These are phyloP conservation scores for Glareola pratincola DNA, from an alignment of 2,113 vertebrate species.

Conservation along the genomic window DNA sequence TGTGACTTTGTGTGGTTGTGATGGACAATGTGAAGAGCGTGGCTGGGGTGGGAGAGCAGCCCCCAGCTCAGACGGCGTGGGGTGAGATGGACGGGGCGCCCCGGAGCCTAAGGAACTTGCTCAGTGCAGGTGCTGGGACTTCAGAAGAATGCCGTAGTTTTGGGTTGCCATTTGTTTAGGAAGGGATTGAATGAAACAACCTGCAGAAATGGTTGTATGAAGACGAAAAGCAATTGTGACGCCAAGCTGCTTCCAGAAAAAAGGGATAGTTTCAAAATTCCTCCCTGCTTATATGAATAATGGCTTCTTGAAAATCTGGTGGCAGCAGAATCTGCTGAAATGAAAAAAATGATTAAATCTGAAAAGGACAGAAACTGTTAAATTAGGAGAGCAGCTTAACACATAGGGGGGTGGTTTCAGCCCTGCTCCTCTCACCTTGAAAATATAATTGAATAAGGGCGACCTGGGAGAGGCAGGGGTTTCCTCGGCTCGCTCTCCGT, in stretches of 20 bases:
- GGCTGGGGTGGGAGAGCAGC: not conserved
- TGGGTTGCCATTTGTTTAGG: not conserved
- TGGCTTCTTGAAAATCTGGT: not conserved
- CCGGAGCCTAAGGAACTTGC: not conserved
- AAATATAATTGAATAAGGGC: not conserved
- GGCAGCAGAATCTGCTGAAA: not conserved
- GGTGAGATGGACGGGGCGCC: accelerated
- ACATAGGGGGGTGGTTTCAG: not conserved
- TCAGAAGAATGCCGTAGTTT: not conserved
- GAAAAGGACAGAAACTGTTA: not conserved
- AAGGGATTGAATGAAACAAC: not conserved
- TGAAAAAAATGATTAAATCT: not conserved
- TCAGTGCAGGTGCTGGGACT: not conserved
- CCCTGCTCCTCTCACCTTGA: not conserved
- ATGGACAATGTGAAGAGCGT: not conserved
- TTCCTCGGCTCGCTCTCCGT: not conserved
- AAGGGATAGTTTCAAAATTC: not conserved
- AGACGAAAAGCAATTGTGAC: not conserved
- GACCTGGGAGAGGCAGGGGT: not conserved
- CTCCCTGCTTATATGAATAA: not conserved
- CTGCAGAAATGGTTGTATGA: not conserved
- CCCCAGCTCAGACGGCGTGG: accelerated
- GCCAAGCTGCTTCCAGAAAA: not conserved
- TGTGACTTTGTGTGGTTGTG: not conserved
- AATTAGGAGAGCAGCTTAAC: not conserved